Conservation (phyloP, 2,797 vertebrate genomes). For the Chromobotia macracanthus region DNA sequence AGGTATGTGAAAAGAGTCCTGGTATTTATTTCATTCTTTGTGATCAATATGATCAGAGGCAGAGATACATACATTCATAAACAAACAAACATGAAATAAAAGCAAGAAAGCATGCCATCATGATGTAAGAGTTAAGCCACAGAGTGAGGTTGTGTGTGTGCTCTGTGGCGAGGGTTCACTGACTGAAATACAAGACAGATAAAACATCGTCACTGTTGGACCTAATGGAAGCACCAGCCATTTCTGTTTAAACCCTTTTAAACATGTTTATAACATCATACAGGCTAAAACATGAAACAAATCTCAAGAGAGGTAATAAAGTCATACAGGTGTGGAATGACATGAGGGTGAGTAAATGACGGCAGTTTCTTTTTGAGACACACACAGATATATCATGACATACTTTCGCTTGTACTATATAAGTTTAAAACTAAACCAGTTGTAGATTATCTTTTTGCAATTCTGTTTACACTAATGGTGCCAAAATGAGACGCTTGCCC, state of each 20-base stretch:
- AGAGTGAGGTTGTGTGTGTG: slow-evolving; percentile 49
- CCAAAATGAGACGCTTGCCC: background rate
- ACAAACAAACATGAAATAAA: slow-evolving; percentile 66
- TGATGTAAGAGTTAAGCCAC: slow-evolving; percentile 85
- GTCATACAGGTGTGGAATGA: too few relatives aligned
- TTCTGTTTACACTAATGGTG: too few relatives aligned
- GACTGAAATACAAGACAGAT: slow-evolving; percentile 67
- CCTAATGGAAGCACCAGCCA: background rate
- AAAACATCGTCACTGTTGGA: slow-evolving; percentile 55
- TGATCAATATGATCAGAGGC: slow-evolving; percentile 79
- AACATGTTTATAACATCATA: too few relatives aligned
- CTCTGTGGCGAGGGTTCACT: slow-evolving; percentile 67
- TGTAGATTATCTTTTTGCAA: too few relatives aligned
- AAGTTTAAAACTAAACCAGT: too few relatives aligned
- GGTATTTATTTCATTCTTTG: slow-evolving; percentile 75
- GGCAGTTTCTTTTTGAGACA: too few relatives aligned
- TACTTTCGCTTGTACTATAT: too few relatives aligned
- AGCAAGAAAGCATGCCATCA: slow-evolving; percentile 65
- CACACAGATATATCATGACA: too few relatives aligned
- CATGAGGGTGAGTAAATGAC: too few relatives aligned
- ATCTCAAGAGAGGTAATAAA: too few relatives aligned
- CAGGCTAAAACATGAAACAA: too few relatives aligned
- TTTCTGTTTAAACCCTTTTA: too few relatives aligned
- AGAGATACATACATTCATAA: slow-evolving; percentile 78
- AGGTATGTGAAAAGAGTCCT: slow-evolving; percentile 58